Conservation (phyloP, 2,888 invertebrate genomes). For the Pristionchus exspectatus region DNA sequence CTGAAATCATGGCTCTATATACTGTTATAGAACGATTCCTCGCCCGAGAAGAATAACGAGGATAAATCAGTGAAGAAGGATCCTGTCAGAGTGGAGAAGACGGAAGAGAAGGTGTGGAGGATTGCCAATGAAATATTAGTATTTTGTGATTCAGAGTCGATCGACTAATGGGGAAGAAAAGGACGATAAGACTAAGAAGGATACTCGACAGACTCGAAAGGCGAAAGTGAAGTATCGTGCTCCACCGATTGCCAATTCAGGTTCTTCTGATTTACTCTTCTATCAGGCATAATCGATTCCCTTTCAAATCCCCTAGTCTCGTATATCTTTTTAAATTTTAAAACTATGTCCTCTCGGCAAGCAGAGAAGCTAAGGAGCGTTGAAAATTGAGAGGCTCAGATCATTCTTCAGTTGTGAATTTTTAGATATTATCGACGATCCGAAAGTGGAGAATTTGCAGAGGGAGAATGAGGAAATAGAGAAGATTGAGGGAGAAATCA, state of each 20-base stretch:
- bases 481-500: not conserved
- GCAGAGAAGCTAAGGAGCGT: too few species aligned
- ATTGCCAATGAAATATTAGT: not conserved
- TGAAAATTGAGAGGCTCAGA: too few species aligned
- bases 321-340: too few species aligned
- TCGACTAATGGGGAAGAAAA: not conserved
- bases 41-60: not conserved
- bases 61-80: not conserved
- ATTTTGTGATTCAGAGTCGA: not conserved
- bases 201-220: not conserved
- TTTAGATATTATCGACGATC: too few species aligned
- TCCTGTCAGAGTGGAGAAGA: not conserved
- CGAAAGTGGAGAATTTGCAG: not conserved
- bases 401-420: too few species aligned
- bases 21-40: not conserved
- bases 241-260: not conserved
- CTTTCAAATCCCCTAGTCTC: too few species aligned
- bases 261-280: not conserved
- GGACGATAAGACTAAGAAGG: not conserved
- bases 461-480: not conserved
- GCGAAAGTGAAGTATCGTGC: not conserved
- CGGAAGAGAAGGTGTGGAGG: not conserved
- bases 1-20: not conserved
- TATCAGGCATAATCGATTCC: too few species aligned
- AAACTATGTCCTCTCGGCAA: too few species aligned